Evolutionary conservation across 2,888 invertebrate species (phyloP), one percentile per base, ranked within the genome.

Genomic region (Aromia moschata): DNA sequence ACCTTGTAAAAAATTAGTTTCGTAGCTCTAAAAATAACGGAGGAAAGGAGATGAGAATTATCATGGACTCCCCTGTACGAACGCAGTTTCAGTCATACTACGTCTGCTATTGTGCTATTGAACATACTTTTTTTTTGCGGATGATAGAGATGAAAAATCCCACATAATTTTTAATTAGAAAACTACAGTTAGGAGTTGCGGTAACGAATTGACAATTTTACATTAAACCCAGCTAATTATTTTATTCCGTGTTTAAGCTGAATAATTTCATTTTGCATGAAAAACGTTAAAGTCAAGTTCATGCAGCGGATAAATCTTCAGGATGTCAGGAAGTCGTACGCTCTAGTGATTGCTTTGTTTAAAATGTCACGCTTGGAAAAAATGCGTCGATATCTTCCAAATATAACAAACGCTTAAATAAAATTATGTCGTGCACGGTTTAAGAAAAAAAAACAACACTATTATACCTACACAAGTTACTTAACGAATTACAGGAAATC

Each of bases 311-410:
- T 67, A 67, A 67, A 68, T 63, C 67, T 66, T 68, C 66, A 68
- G 65, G 69, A 69, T 70, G 68, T 65, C 70, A 66, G 70, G 70
- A 70, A 68, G 67, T 67, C 60, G 57, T 67, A 70, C 70, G 68
- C 64, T 70, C 70, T 62, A 64, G 45, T 64, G 70, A 65, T 61
- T 64, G 45, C 68, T 68, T 70, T 70, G 70, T 70, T 56, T 53
- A 52, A 31, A 52, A 52, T 52, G 51, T 52, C 51, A 52, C 51
- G 51, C 51, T 52, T 52, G 51, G 30, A 52, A 52, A 52, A 52
- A 52, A 52, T 52, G 31, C 37, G 51, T 52, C 51, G 51, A 52
- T 52, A 52, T 41, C 51, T 41, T 41, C 41, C 51, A 41, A 52
- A 52, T 52, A 41, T 30, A 52, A 52, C 51, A 52, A 52, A 52